A percentile compares a stretch with the other conserved stretches of the same genome.
These are phyloP conservation scores for Limnephilus lunatus DNA, from an alignment of 2,888 invertebrate genomes.

Conservation along the genomic window DNA sequence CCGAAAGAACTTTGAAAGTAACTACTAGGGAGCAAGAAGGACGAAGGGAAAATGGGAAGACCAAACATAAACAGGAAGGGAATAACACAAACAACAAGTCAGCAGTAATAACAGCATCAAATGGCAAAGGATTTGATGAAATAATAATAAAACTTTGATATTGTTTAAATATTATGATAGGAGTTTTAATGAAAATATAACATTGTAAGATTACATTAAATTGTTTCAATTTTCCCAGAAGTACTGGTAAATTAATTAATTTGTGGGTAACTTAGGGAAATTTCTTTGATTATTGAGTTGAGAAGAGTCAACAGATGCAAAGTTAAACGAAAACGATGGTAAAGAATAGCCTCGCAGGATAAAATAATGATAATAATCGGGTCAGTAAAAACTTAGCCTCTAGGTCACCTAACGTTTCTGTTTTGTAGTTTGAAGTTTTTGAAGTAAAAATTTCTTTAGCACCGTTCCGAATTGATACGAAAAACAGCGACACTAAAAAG, in stretches of 20 bases:
- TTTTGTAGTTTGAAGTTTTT: not conserved
- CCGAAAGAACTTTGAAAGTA: slow-evolving; percentile 32
- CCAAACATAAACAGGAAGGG: slow-evolving; percentile 1
- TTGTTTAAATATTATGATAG: not conserved
- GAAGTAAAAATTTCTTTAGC: too few species aligned
- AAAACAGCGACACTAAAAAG: too few species aligned
- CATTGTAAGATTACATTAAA: not conserved
- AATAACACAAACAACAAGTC: not conserved
- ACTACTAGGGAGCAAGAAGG: not conserved
- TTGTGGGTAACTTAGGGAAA: not conserved
- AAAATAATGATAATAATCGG: not conserved
- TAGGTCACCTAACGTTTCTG: not conserved
- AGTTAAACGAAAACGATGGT: not conserved
- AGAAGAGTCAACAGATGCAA: not conserved
- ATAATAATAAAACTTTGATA: not conserved
- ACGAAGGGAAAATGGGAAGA: not conserved
- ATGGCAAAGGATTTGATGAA: not conserved
- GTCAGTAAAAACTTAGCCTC: not conserved
- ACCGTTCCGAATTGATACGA: too few species aligned
- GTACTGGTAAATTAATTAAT: not conserved
- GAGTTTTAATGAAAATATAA: not conserved
- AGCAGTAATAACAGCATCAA: not conserved
- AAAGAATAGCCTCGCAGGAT: not conserved
- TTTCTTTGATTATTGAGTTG: not conserved
- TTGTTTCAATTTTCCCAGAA: not conserved